A percentile compares a stretch with the other conserved stretches of the same genome.
phyloP scores from a whole-genome alignment of 2,888 invertebrate species.

The Mesorhabditis spiculigera region DNA sequence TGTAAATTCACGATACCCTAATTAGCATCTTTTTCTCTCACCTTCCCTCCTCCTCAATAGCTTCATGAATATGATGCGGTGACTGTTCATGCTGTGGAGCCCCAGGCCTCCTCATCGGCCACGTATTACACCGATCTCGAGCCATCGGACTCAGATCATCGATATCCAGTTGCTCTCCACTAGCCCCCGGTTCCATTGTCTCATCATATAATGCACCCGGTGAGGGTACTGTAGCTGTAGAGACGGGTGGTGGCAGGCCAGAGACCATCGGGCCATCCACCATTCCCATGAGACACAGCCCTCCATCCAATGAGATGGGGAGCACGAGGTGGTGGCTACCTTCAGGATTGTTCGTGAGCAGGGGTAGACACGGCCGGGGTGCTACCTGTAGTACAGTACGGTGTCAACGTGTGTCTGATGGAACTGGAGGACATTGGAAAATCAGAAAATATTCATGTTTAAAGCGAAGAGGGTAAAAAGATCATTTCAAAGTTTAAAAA shows the following conservation, averaged over 20 bases:
- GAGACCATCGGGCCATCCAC: neutral
- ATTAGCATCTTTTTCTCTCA: neutral
- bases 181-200: conserved; percentile 9
- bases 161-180: conserved; percentile 15
- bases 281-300: neutral
- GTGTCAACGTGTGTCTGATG: too few species aligned
- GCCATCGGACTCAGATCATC: conserved; percentile 44
- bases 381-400: too few species aligned
- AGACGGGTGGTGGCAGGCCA: conserved; percentile 11
- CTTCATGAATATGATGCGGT: conserved; percentile 47
- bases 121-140: conserved; percentile 81
- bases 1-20: too few species aligned
- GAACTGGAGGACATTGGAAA: too few species aligned
- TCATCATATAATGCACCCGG: neutral
- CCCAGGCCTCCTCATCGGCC: conserved; percentile 73
- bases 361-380: too few species aligned
- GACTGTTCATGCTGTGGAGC: conserved; percentile 29
- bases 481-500: too few species aligned
- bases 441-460: too few species aligned
- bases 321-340: neutral
- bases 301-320: neutral
- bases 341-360: too few species aligned
- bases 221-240: conserved; percentile 18
- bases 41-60: conserved; percentile 51
- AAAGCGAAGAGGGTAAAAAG: too few species aligned